Conservation (phyloP, 2,888 invertebrate species). For the Gandaritis pyraliata region DNA sequence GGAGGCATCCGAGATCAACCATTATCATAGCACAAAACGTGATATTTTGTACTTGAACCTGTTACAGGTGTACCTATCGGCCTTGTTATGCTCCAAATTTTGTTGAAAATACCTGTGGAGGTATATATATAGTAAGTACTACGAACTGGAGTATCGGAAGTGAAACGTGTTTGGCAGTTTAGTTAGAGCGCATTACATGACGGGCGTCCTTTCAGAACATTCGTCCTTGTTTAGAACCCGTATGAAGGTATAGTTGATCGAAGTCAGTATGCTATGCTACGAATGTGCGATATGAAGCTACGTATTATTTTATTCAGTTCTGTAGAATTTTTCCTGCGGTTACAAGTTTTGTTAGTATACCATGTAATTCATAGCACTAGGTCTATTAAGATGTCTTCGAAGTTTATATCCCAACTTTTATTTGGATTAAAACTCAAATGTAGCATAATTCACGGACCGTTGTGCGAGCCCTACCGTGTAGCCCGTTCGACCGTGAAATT, state of each 20-base stretch:
- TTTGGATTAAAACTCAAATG: slow-evolving; percentile 10
- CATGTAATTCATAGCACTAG: background rate
- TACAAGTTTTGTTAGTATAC: background rate
- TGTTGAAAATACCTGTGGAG: slow-evolving; percentile 15
- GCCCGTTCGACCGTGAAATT: slow-evolving; percentile 63
- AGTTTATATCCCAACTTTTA: slow-evolving; percentile 11
- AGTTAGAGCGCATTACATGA: too few relatives aligned
- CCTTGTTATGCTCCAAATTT: slow-evolving; percentile 32
- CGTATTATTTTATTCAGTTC: background rate
- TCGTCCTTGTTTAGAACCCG: too few relatives aligned
- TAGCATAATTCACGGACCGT: slow-evolving; percentile 11
- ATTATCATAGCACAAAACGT: slow-evolving; percentile 63
- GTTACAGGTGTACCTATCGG: slow-evolving; percentile 26
- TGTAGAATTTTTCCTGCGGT: background rate
- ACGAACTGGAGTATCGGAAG: slow-evolving; percentile 4
- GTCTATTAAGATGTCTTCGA: slow-evolving; percentile 11
- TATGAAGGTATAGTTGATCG: too few relatives aligned
- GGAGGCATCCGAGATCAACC: slow-evolving; percentile 59
- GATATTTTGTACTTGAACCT: slow-evolving; percentile 48
- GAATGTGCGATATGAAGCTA: slow-evolving; percentile 5
- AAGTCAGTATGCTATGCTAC: background rate
- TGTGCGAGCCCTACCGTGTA: slow-evolving; percentile 41
- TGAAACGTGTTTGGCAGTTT: too few relatives aligned
- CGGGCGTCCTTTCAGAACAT: too few relatives aligned
- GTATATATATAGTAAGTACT: slow-evolving; percentile 20